Conservation (phyloP, 2,113 vertebrate species). For the Megaptera novaeangliae region DNA sequence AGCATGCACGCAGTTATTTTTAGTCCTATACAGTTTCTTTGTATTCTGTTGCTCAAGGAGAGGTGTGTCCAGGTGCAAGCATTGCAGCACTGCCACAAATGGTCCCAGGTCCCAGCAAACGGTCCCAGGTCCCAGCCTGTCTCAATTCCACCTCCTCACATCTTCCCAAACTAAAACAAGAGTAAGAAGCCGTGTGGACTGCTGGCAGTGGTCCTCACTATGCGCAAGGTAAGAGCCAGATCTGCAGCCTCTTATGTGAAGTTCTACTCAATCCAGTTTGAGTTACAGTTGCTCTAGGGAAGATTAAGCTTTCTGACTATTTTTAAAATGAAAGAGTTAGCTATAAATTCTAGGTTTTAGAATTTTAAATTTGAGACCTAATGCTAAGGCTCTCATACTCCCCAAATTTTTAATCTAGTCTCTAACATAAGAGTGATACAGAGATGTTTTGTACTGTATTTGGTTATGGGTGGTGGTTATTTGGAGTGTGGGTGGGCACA, state of each 20-base stretch:
- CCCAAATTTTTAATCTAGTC: not conserved
- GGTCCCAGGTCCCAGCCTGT: no score
- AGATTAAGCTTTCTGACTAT: not conserved
- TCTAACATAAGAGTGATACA: not conserved
- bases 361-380: not conserved
- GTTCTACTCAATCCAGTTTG: not conserved
- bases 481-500: no score
- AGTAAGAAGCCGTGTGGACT: not conserved
- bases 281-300: not conserved
- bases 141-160: not conserved
- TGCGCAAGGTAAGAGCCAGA: not conserved
- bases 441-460: not conserved
- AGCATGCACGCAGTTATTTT: no score
- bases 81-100: no score
- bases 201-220: rapidly evolving
- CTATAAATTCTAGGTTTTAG: not conserved
- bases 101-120: no score
- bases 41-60: no score
- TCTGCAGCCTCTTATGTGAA: no score
- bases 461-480: not conserved
- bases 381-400: not conserved
- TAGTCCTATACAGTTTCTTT: no score
- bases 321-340: not conserved
- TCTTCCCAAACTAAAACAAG: not conserved
- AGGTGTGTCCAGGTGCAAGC: no score